Base-by-base conservation (phyloP, 2,888 invertebrate species). In the Pristionchus mayeri region DNA sequence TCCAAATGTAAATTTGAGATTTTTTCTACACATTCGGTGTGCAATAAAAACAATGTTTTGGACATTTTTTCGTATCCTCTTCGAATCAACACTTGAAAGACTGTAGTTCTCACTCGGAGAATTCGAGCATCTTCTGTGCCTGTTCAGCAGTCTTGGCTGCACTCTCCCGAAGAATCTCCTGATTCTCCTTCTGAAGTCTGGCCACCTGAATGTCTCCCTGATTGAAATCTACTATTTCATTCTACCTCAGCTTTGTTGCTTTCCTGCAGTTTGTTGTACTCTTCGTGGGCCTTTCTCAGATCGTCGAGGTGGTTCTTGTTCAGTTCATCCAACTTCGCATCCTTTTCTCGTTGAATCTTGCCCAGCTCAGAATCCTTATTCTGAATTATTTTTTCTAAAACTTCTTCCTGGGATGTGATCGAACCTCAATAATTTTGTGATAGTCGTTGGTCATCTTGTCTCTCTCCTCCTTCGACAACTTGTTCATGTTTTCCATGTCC, bases 241-340 rank as follows among this genome's bases (percentile, higher is more conserved):
- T 16, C 18, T 3, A 63, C 63, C 21, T 63, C 63, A 16, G 63
- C 63, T 18, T 63, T 63, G 63, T 34, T 63, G 30, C 16, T 63
- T 40, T 71, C 40, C 40, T 40, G 71, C 7, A 71, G 71, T 40
- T 71, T 40, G n/a, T 40, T 71, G 71, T 71, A 71, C 6, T 71
- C 40, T 6, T 71, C 71, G 9, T 71, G 71, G n/a, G 71, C 71
- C 40, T 40, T 40, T 16, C n/a, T 71, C 71, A 71, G 40, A 9
- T 71, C 71, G 16, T 6, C 40, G 6, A 37, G n/a, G n/a, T 71
- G 71, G 11, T 71, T 40, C 40, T 71, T 40, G 40, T 71, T 37
- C 37, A 71, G 24, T n/a, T 37, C 71, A 71, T 71, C 71, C 40
- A 71, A n/a, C 40, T 71, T 71, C 16, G 71, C 40, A 6, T 71